Conservation (phyloP, 64 coral and sea anemone genomes). For the Cladopsammia gracilis region DNA sequence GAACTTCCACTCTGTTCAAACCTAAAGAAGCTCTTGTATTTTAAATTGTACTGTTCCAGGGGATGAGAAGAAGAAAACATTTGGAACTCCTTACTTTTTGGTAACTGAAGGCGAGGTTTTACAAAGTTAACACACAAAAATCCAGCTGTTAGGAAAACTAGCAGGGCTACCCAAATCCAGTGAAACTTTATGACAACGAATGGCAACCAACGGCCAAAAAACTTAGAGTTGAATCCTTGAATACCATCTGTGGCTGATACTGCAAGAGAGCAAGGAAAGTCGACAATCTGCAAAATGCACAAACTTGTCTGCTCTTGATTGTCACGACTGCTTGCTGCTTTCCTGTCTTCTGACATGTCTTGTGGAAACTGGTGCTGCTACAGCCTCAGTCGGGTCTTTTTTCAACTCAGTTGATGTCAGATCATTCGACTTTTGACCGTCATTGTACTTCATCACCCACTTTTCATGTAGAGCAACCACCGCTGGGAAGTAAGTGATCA, state of each 20-base stretch:
- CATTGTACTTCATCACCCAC: conserved; percentile 68
- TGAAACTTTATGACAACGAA: conserved; percentile 77
- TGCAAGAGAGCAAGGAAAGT: conserved; percentile 81
- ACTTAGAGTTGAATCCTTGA: conserved; percentile 33
- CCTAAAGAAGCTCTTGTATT: conserved; percentile 82
- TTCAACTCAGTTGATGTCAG: background rate
- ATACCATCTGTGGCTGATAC: conserved; percentile 32
- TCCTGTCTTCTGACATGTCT: background rate
- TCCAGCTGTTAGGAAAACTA: conserved; percentile 69
- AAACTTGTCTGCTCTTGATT: background rate
- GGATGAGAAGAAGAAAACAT: conserved; percentile 77
- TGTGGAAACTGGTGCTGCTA: background rate
- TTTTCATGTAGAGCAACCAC: conserved; percentile 87
- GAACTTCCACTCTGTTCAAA: conserved; percentile 36
- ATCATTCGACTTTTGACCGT: background rate
- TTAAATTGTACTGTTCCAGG: conserved; percentile 82
- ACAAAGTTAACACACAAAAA: conserved; percentile 87
- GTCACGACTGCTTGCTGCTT: background rate
- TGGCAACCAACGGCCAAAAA: conserved; percentile 77
- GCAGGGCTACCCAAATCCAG: conserved; percentile 78
- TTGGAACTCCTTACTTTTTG: conserved; percentile 87
- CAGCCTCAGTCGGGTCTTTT: background rate
- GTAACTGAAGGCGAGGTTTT: conserved; percentile 72
- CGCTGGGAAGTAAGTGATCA: conserved; percentile 96
- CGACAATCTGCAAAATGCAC: conserved; percentile 56